Percentiles rank a stretch among this genome's conserved stretches.
Evolutionary conservation across 2,113 vertebrate genomes (phyloP).

Genomic region (Lamprotornis superbus): DNA sequence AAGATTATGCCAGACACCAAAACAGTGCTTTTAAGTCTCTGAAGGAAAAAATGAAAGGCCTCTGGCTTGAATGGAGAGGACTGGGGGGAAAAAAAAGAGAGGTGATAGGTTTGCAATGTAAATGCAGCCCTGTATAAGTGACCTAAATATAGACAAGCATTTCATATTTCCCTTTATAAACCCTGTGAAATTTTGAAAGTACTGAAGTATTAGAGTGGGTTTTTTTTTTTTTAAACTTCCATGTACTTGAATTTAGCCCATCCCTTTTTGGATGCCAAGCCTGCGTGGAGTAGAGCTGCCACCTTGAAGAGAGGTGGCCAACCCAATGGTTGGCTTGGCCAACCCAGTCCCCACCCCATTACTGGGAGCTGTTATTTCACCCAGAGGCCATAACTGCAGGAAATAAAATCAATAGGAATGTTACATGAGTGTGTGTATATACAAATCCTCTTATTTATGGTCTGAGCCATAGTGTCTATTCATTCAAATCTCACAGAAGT

Average conservation of each 20-base stretch:
- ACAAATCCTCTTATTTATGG: conserved; percentile 30
- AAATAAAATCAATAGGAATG: conserved; percentile 25
- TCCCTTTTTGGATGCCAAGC: background rate
- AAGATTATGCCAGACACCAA: background rate
- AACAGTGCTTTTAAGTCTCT: background rate
- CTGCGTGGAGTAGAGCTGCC: background rate
- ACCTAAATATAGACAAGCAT: background rate
- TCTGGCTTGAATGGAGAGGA: background rate
- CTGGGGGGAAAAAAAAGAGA: fast-evolving
- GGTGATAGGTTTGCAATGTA: background rate
- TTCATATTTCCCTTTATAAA: background rate
- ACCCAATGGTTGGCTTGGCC: background rate
- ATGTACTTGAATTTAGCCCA: background rate
- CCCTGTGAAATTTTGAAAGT: background rate
- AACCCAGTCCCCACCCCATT: background rate
- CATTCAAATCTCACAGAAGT: conserved; percentile 36
- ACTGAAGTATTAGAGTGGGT: background rate
- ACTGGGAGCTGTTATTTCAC: background rate
- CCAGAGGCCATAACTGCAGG: background rate
- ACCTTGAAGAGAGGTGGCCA: background rate
- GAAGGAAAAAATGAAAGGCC: background rate
- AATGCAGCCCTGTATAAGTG: background rate
- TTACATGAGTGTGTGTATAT: background rate
- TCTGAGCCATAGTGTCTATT: background rate
- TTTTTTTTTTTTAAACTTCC: background rate